Conservation (phyloP, 2,113 vertebrate genomes). For the Tupaia tana region DNA sequence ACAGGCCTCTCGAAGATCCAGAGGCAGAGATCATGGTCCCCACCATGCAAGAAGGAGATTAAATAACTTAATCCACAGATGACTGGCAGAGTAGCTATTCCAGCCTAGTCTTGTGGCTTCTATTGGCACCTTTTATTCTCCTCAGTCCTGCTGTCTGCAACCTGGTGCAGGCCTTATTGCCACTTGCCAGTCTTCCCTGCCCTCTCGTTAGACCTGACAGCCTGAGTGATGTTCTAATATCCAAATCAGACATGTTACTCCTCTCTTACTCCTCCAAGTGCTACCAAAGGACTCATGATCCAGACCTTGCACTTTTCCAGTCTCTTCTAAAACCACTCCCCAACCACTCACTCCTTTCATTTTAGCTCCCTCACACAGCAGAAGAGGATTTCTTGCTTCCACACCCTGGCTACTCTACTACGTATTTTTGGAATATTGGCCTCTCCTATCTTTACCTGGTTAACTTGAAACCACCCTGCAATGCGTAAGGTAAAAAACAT, state of each 20-base stretch:
- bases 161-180: not conserved
- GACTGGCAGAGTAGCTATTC: not conserved
- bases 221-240: not conserved
- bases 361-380: not conserved
- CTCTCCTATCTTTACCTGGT: not conserved
- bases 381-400: not conserved
- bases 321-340: not conserved
- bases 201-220: not conserved
- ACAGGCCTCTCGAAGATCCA: not conserved
- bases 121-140: not conserved
- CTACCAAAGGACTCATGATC: not conserved
- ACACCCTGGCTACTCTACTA: no score
- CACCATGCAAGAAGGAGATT: not conserved
- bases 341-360: not conserved
- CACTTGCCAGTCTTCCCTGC: not conserved
- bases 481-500: not conserved
- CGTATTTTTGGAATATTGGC: not conserved
- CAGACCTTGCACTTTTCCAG: not conserved
- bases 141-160: not conserved
- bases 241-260: not conserved
- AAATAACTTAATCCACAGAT: not conserved
- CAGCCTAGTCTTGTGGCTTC: not conserved
- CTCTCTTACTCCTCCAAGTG: not conserved
- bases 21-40: not conserved
- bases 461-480: not conserved